Base-by-base conservation (phyloP, 2,888 invertebrate genomes). In the Gasteruption jaculator region DNA sequence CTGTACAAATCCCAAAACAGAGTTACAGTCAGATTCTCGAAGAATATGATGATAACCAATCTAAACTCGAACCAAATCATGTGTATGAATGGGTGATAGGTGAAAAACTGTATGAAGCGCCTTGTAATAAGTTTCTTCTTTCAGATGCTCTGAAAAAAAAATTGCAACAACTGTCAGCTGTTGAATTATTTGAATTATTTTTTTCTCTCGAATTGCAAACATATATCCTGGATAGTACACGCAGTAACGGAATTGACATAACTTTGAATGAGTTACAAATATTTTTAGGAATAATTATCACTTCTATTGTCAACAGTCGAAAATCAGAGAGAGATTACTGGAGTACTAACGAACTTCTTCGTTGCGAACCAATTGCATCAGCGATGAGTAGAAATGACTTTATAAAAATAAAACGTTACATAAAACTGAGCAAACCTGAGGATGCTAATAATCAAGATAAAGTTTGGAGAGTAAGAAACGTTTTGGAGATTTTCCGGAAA, bases 361-460 rank as follows among this genome's bases (percentile, higher is more conserved):
- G n/a, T 15, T 10, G 16, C 32, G 14, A 31, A 16, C n/a, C 24
- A 8, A n/a, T 24, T 24, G 24, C 24, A 15, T 31, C 5, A 31
- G 18, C 32, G 18, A 31, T 24, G 24, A 24, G 24, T n/a, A 7
- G 24, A 24, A 24, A n/a, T 24, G n/a, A 24, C 7, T 24, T 24
- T n/a, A 24, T 24, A n/a, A 7, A 24, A 24, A 24, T 24, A 8
- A n/a, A 24, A 24, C n/a, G 8, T 24, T 8, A 20, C 21, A 35
- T 35, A 5, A 35, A 35, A 35, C 24, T 22, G 12, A 14, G 14
- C 5, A 35, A 35, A 24, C n/a, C 24, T 8, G 24, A 24, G 7
- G 24, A 24, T n/a, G n/a, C 7, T 8, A 24, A 24, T 24, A n/a
- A 24, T 24, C 7, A 24, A 7, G 24, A 24, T 24, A 24, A n/a